Evolutionary conservation across 2,113 vertebrate species (phyloP), one percentile per base, ranked within the genome.

Genomic region (Gyps fulvus): DNA sequence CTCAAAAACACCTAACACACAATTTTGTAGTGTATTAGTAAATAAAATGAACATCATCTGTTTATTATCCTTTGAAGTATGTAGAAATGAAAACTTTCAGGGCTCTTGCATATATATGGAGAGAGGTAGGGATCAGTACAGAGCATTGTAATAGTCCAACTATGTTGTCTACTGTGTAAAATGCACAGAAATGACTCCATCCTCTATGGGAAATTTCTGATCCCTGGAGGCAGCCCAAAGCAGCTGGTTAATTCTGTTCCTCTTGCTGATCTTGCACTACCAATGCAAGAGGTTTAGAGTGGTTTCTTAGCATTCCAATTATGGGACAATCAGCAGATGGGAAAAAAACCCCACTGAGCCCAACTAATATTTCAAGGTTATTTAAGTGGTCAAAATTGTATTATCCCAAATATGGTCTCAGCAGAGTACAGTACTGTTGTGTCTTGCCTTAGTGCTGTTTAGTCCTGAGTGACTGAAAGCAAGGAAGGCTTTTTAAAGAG

Each of bases 341-440:
- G 3, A 4, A 7, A 55, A 61, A 57, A 7, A 4, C 0, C 8
- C 10, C 21, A 26, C 34, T 50, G 29, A 90, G 2, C 18, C 61
- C 38, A 59, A 71, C 13, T 71, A 67, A 21, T n/a, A 59, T 55
- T 80, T 83, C 26, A 59, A 76, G 29, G 13, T 79, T 77, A 55
- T 65, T 93, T 79, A 69, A 42, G 19, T 50, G 13, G 20, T 47
- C 57, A 72, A 27, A 82, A 45, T 31, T 40, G 3, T 78, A 20
- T 89, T 82, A 47, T 54, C 7, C 29, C 23, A 73, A 77, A 47
- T 61, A 16, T 4, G 10, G 31, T 78, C 49, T 42, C 45, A 57
- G 26, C 11, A 70, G 22, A 16, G 10, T 50, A 31, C 1, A 6
- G 9, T 36, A 32, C 38, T 85, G 16, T 45, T 87, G 65, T 34